Evolutionary conservation across 2,888 invertebrate species (phyloP).

Genomic region (Bembecia ichneumoniformis): DNA sequence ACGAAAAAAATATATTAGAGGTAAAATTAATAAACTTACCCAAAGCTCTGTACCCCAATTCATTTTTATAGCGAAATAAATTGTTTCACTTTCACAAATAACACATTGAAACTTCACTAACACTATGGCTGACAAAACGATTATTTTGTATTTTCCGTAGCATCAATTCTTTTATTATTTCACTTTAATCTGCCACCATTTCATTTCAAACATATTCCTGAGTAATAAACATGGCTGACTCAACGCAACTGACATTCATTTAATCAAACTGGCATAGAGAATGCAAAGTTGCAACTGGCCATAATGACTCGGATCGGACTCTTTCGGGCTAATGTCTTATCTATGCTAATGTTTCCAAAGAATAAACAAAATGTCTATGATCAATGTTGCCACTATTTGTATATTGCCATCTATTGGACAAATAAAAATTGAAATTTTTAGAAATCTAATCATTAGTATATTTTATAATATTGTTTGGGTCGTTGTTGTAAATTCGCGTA

Average conservation of each 20-base stretch:
- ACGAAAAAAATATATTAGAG: neutral
- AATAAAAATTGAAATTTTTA: no score
- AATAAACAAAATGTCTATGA: no score
- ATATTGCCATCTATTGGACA: no score
- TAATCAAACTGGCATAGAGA: slow-evolving; percentile 9
- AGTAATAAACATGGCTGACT: slow-evolving; percentile 70
- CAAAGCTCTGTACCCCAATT: slow-evolving; percentile 80
- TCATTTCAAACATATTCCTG: slow-evolving; percentile 61
- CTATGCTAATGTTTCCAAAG: no score
- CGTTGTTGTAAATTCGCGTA: no score
- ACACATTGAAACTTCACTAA: slow-evolving; percentile 64
- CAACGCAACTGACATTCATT: slow-evolving; percentile 12
- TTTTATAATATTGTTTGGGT: no score
- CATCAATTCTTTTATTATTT: slow-evolving; percentile 29
- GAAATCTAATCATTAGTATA: no score
- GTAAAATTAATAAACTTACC: slow-evolving; percentile 57
- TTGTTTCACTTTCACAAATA: slow-evolving; percentile 60
- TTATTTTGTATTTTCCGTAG: slow-evolving; percentile 15
- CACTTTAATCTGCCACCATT: slow-evolving; percentile 51
- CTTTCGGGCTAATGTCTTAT: no score
- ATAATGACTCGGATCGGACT: no score
- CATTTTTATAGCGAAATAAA: slow-evolving; percentile 62
- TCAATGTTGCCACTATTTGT: no score
- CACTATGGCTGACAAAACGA: slow-evolving; percentile 36
- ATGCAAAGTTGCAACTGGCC: neutral